Evolutionary conservation across 2,888 invertebrate species (phyloP).

Genomic region (Cyclophora punctaria): DNA sequence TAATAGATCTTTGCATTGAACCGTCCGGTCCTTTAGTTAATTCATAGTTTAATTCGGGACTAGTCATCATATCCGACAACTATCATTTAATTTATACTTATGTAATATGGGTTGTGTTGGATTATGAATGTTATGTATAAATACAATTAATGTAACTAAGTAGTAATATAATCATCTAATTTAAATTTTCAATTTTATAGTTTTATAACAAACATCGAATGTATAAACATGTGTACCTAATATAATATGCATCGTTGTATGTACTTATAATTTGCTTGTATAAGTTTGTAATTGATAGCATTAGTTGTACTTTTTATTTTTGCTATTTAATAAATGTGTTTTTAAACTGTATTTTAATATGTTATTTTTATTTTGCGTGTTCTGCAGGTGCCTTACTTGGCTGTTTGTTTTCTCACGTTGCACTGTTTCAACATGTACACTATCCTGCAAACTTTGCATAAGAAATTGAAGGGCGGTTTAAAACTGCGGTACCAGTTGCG

Average conservation of each 20-base stretch:
- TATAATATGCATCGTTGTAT: too few species aligned
- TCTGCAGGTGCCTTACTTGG: slow-evolving; percentile 85
- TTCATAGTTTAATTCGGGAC: slow-evolving; percentile 21
- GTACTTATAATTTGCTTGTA: slow-evolving; percentile 1
- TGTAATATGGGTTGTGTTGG: slow-evolving; percentile 7
- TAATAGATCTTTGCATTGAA: too few species aligned
- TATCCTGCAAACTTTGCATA: slow-evolving; percentile 88
- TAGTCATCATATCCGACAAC: slow-evolving; percentile 22
- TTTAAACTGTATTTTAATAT: slow-evolving; percentile 26
- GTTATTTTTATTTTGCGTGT: slow-evolving; percentile 42
- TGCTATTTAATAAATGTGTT: slow-evolving; percentile 35
- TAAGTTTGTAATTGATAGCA: slow-evolving; percentile 13
- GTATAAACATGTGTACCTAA: too few species aligned
- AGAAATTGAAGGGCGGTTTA: slow-evolving; percentile 80
- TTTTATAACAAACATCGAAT: too few species aligned
- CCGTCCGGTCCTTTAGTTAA: slow-evolving; percentile 5
- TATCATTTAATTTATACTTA: background rate
- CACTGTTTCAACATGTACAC: slow-evolving; percentile 93
- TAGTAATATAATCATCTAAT: slow-evolving; percentile 4
- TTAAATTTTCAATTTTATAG: slow-evolving; percentile 14
- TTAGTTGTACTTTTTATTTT: slow-evolving; percentile 36
- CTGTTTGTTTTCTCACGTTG: slow-evolving; percentile 87
- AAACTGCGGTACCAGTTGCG: slow-evolving; percentile 77
- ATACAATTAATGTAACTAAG: too few species aligned
- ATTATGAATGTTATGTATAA: slow-evolving; percentile 5